These are phyloP conservation scores for Anoplopoma fimbria DNA, from an alignment of 2,113 vertebrate species.

Conservation along the genomic window DNA sequence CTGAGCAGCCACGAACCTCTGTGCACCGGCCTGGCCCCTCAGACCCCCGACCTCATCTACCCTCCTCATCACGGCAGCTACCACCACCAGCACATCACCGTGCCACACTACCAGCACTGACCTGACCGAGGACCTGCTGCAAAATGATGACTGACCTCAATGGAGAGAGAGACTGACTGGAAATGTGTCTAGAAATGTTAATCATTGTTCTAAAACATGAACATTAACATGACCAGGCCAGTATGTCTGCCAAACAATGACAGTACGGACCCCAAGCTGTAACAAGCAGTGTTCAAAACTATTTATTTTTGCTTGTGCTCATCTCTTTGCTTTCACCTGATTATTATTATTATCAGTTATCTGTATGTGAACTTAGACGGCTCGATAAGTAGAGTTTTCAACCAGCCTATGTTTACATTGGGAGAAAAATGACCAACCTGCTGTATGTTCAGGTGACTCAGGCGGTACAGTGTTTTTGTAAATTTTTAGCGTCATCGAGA, in stretches of 20 bases:
- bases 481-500: conserved; percentile 41
- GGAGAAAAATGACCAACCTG: conserved; percentile 19
- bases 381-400: conserved; percentile 33
- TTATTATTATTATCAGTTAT: conserved; percentile 44
- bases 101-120: conserved; percentile 93
- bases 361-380: conserved; percentile 49
- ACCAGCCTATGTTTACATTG: conserved; percentile 78
- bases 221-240: conserved; percentile 13
- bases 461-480: conserved; percentile 48
- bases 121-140: conserved; percentile 43
- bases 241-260: conserved; percentile 23
- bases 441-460: conserved; percentile 47
- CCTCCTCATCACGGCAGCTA: conserved; percentile 85
- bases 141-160: conserved; percentile 72
- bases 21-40: conserved; percentile 86
- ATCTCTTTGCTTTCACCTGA: conserved; percentile 50
- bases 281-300: conserved; percentile 50
- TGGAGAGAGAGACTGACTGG: conserved; percentile 44
- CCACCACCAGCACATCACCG: conserved; percentile 90
- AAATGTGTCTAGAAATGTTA: conserved; percentile 40
- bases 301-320: conserved; percentile 73
- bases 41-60: conserved; percentile 87
- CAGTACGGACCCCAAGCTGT: conserved; percentile 48
- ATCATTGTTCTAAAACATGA: conserved; percentile 1
- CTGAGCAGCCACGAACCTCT: conserved; percentile 93